Evolutionary conservation across 2,888 invertebrate species (phyloP).

Genomic region (Drosophila kanekoi): DNA sequence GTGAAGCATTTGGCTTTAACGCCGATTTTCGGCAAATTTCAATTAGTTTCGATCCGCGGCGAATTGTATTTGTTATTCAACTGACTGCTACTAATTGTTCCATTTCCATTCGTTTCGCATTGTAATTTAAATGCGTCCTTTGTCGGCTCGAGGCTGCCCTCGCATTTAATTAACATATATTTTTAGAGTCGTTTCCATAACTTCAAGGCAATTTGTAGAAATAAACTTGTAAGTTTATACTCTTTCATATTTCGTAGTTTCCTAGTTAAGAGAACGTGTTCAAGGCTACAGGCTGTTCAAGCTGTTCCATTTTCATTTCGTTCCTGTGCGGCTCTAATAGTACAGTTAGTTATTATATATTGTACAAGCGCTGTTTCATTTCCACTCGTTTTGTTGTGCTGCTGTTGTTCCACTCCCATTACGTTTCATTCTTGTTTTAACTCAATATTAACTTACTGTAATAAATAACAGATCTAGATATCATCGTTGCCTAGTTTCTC

Average conservation of each 20-base stretch:
- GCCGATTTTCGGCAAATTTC: constrained; percentile 1
- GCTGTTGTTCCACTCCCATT: not conserved
- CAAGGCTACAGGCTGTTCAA: too few relatives aligned
- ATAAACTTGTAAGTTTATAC: too few relatives aligned
- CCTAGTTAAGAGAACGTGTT: too few relatives aligned
- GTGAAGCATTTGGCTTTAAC: too few relatives aligned
- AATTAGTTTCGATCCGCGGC: constrained; percentile 2
- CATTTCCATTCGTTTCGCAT: constrained; percentile 7
- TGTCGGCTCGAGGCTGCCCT: not conserved
- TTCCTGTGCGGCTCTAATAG: too few relatives aligned
- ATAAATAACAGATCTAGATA: too few relatives aligned
- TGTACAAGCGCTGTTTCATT: not conserved
- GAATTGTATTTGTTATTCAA: not conserved
- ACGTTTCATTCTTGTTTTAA: not conserved
- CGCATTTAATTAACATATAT: not conserved
- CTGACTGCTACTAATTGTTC: constrained; percentile 1
- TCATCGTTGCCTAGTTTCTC: too few relatives aligned
- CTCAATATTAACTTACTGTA: too few relatives aligned
- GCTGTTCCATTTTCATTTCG: constrained; percentile 1
- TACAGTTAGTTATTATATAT: too few relatives aligned
- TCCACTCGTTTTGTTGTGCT: not conserved
- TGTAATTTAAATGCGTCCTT: constrained; percentile 1
- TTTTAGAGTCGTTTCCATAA: too few relatives aligned
- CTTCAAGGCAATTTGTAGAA: too few relatives aligned
- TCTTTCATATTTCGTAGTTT: too few relatives aligned